Evolutionary conservation across 2,113 vertebrate genomes (phyloP), one percentile per base, ranked within the genome.

Genomic region (Psittacula cyanocephala): DNA sequence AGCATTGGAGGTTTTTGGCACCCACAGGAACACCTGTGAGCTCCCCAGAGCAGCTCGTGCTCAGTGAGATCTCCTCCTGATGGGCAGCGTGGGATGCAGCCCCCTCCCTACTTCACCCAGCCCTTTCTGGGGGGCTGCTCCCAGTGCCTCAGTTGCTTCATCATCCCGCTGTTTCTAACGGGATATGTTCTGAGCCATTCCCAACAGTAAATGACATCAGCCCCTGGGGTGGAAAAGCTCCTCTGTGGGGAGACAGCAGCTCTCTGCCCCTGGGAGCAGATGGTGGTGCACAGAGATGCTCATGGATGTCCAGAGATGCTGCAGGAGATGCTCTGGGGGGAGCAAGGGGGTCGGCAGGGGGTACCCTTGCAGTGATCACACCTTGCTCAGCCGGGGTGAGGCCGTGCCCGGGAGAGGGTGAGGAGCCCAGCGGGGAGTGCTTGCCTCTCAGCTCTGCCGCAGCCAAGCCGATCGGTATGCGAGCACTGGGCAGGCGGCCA

Each of bases 401-500:
- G 77, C 60, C 2, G 6, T 89, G 76, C 65, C 86, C 28, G 7
- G 86, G 62, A 72, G 33, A 81, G 74, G 84, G 75, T 2, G 15
- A 92, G 93, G 75, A 94, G 53, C 18, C 53, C 0, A 4, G 37
- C 0, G 4, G 72, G 82, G 87, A 76, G 62, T 2, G 4, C 78
- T 90, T 27, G 50, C 81, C 78, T 91, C 81, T 95, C 83, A 0
- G 3, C 85, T 70, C 64, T 24, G 81, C 88, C 25, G 1, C 90
- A 78, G 95, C 90, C 75, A 1, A 88, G 91, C 76, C 33, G 31
- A n/a, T 65, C 63, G 88, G 90, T 88, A 96, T 96, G 96, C 5
- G 18, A 96, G 90, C 1, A 8, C 76, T 91, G 96, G 97, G 97
- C 97, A 91, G 59, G 74, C 83, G 13, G 95, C 96, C 97, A 97